Conservation (phyloP, 2,888 invertebrate species). For the Psococerastis gibbosa region DNA sequence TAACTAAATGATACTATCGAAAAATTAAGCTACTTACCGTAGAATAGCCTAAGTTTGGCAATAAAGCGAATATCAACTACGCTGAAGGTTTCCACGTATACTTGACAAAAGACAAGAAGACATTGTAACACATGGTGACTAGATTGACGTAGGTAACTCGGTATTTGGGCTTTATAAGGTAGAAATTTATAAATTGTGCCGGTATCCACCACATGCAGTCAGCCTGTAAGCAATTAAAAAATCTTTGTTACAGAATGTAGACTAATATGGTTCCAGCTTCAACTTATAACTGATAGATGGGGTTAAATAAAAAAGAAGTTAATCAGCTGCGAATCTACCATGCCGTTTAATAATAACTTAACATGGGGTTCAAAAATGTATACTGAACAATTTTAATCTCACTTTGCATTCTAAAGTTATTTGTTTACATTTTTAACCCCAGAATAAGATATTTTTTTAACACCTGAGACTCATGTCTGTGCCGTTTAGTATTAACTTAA, state of each 20-base stretch:
- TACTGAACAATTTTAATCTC: constrained; percentile 21
- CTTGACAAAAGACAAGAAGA: constrained; percentile 79
- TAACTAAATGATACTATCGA: too few relatives aligned
- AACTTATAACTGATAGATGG: constrained; percentile 2
- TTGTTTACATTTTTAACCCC: too few relatives aligned
- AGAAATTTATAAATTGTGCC: constrained; percentile 77
- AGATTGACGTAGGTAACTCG: constrained; percentile 74
- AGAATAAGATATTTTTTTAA: too few relatives aligned
- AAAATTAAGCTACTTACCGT: too few relatives aligned
- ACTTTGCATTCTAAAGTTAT: too few relatives aligned
- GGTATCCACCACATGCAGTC: constrained; percentile 88
- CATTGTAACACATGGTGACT: constrained; percentile 71
- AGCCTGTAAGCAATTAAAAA: constrained; percentile 39
- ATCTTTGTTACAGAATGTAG: constrained; percentile 3
- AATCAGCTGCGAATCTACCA: constrained; percentile 24
- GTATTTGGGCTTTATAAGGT: constrained; percentile 57
- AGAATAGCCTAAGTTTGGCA: too few relatives aligned
- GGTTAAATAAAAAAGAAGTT: neutral
- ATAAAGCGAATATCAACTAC: too few relatives aligned
- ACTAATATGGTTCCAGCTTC: neutral
- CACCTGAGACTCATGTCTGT: too few relatives aligned
- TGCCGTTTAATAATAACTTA: too few relatives aligned
- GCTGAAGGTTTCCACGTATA: too few relatives aligned
- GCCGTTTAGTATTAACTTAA: too few relatives aligned
- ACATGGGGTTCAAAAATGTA: constrained; percentile 23